A percentile compares a stretch with the other conserved stretches of the same genome.
Conservation (phyloP, 1,140 invertebrate species). For the Drosophila carrolli region DNA sequence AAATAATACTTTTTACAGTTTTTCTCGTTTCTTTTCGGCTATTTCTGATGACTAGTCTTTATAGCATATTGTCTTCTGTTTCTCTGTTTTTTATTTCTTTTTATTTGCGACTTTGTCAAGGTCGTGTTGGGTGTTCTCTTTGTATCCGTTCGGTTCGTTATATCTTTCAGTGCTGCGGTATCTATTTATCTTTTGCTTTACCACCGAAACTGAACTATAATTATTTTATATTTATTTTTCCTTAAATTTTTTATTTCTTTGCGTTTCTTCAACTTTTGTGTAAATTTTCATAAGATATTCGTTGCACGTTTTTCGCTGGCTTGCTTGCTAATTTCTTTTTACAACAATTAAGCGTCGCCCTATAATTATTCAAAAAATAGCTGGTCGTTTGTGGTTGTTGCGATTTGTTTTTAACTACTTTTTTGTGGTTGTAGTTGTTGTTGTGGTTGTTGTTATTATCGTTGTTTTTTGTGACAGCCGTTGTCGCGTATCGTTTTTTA, state of each 20-base stretch:
- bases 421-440: not conserved
- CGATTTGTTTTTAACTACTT: conserved; percentile 6
- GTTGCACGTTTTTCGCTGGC: conserved; percentile 53
- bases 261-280: conserved; percentile 1
- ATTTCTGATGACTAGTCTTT: conserved; percentile 59
- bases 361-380: conserved; percentile 47
- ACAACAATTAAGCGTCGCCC: conserved; percentile 43
- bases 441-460: conserved; percentile 35
- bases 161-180: conserved; percentile 54
- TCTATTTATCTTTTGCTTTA: conserved; percentile 36
- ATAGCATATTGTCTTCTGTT: conserved; percentile 20
- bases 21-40: conserved; percentile 42
- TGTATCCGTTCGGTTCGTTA: conserved; percentile 44
- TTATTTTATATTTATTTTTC: conserved; percentile 9
- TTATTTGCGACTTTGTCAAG: conserved; percentile 66
- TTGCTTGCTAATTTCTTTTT: conserved; percentile 55
- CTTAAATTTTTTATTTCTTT: not conserved
- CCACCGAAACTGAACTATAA: conserved; percentile 16
- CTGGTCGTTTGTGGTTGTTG: conserved; percentile 41
- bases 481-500: conserved; percentile 78
- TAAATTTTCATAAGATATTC: conserved; percentile 44
- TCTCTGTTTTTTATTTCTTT: conserved; percentile 15
- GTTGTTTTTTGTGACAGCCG: conserved; percentile 38
- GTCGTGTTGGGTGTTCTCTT: conserved; percentile 56
- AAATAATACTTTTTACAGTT: conserved; percentile 69